Evolutionary conservation across 2,888 invertebrate species (phyloP).

Genomic region (Criorhina ranunculi): DNA sequence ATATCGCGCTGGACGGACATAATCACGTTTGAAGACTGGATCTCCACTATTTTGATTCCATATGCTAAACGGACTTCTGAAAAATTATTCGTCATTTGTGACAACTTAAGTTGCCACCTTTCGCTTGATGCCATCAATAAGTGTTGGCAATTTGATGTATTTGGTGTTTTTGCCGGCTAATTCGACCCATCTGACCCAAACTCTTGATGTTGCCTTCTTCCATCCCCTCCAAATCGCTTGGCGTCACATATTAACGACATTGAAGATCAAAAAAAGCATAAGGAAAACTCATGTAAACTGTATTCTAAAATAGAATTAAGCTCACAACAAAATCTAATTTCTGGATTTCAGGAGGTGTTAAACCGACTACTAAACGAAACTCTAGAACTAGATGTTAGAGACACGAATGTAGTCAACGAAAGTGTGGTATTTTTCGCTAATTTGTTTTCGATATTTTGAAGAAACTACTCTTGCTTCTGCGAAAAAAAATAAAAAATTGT

Average conservation of each 20-base stretch:
- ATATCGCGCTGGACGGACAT: slow-evolving; percentile 13
- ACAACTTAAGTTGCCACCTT: slow-evolving; percentile 21
- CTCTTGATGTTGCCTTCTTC: no score
- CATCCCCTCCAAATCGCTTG: no score
- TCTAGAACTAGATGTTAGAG: not conserved
- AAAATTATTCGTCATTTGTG: slow-evolving; percentile 12
- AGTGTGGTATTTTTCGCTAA: not conserved
- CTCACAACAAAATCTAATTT: not conserved
- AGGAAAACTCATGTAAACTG: not conserved
- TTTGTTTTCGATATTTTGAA: not conserved
- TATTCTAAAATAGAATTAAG: slow-evolving; percentile 1
- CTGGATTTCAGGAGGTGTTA: not conserved
- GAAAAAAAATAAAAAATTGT: no score
- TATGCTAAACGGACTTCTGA: slow-evolving; percentile 9
- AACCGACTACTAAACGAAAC: not conserved
- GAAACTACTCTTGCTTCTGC: not conserved
- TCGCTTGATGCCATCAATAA: not conserved
- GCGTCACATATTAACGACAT: no score
- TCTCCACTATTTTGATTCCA: slow-evolving; percentile 8
- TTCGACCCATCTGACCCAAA: no score
- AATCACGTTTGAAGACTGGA: slow-evolving; percentile 6
- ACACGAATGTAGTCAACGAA: not conserved
- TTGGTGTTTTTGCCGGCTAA: slow-evolving; percentile 16
- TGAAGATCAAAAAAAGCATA: no score
- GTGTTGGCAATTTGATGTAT: not conserved